phyloP scores from a whole-genome alignment of 2,797 vertebrate species.

The Babyrousa celebensis region DNA sequence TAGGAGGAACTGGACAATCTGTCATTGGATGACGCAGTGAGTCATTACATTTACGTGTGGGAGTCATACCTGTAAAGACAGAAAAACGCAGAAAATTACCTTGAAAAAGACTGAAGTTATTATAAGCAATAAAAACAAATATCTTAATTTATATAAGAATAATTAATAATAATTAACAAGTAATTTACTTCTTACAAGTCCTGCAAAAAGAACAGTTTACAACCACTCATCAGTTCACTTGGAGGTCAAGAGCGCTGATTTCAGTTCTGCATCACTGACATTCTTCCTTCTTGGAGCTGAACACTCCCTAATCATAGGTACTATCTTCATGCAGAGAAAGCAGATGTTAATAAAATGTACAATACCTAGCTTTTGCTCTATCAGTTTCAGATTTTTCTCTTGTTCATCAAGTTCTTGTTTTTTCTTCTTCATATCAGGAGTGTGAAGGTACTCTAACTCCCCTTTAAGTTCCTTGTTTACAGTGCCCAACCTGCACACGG shows the following conservation, averaged over 20 bases:
- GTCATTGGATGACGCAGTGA: conserved; percentile 81
- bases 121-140: conserved; percentile 35
- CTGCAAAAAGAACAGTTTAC: not conserved
- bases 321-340: conserved; percentile 20
- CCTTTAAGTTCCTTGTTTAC: conserved; percentile 87
- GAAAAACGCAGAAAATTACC: conserved; percentile 59
- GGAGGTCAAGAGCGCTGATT: not conserved
- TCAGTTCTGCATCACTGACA: not conserved
- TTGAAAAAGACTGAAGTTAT: not conserved
- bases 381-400: conserved; percentile 90
- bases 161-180: not conserved
- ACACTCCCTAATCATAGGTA: conserved; percentile 55
- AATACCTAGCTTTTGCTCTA: conserved; percentile 93
- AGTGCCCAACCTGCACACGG: conserved; percentile 88
- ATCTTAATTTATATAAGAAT: conserved; percentile 50
- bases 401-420: conserved; percentile 91
- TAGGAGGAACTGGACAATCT: conserved; percentile 89
- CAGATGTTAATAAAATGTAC: conserved; percentile 29
- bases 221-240: not conserved
- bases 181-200: not conserved
- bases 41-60: conserved; percentile 86
- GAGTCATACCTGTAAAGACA: conserved; percentile 90
- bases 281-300: conserved; percentile 21
- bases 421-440: conserved; percentile 90
- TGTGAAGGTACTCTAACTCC: conserved; percentile 86